Evolutionary conservation across 2,113 vertebrate species (phyloP), one percentile per base, ranked within the genome.

Genomic region (Hipposideros armiger): DNA sequence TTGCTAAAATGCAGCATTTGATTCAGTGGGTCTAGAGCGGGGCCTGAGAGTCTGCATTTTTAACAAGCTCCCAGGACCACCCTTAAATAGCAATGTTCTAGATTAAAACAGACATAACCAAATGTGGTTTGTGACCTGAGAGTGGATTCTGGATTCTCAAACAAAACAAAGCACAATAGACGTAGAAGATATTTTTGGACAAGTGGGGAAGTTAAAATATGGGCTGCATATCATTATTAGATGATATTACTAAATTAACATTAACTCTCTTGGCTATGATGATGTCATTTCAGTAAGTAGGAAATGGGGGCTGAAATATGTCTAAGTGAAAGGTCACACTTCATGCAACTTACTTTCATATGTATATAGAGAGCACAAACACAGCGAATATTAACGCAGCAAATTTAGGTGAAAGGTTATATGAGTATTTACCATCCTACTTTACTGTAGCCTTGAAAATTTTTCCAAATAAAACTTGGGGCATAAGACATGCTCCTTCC

Each of bases 401-500:
- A 1, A 11, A 20, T 66, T 45, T 62, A 62, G 66, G 42, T 45
- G 45, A 74, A 72, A 85, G 22, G 30, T 73, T 86, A 42, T 30
- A 20, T 40, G 52, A 10, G 4, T 9, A 26, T 76, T 66, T 22
- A 16, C 9, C 17, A 69, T 73, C 45, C 40, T 14, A 11, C 16
- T 90, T 50, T 78, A 78, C 20, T 67, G 20, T 52, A 62, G 32
- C 84, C 60, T 83, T 91, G 24, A 56, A 58, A 22, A 24, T 20
- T 20, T 90, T 81, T 92, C 52, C 74, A 83, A 95, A 94, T 32
- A n/a, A 74, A 67, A 54, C 66, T 90, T 92, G 4, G 42, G n/a
- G 54, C 32, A 15, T 50, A 62, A 56, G 54, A 50, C 24, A 11
- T 0, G 8, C 64, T 30, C 14, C 40, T 94, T 73, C 30, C 52